Conservation (phyloP, 2,888 invertebrate genomes). For the Drosophila neonasuta region DNA sequence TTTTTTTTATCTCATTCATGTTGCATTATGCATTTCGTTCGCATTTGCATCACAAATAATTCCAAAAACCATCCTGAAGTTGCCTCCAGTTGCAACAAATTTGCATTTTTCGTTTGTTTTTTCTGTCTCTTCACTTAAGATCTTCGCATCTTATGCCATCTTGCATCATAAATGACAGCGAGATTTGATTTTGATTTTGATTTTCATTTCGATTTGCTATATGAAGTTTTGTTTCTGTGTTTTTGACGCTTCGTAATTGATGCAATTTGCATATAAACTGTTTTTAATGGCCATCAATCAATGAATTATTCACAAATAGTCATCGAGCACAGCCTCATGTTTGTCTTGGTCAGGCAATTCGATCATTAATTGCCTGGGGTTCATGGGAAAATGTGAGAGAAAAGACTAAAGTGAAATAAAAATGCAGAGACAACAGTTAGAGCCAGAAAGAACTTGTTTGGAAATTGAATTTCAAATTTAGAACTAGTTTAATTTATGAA, state of each 20-base stretch:
- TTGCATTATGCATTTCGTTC: constrained; percentile 39
- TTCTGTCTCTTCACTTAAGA: constrained; percentile 29
- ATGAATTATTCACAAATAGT: constrained; percentile 48
- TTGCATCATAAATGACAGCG: constrained; percentile 41
- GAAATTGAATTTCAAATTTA: neutral
- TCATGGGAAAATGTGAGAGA: constrained; percentile 38
- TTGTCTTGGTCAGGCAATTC: constrained; percentile 16
- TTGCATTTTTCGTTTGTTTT: constrained; percentile 48
- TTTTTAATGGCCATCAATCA: constrained; percentile 56
- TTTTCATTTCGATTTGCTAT: constrained; percentile 17
- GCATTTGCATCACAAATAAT: constrained; percentile 64
- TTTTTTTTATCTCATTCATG: constrained; percentile 16
- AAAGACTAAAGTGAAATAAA: neutral
- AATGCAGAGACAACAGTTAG: neutral
- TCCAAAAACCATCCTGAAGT: constrained; percentile 53
- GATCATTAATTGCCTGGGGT: constrained; percentile 24
- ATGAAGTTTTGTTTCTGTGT: constrained; percentile 26
- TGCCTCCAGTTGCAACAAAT: constrained; percentile 48
- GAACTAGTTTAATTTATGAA: neutral
- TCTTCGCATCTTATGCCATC: constrained; percentile 26
- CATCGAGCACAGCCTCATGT: constrained; percentile 8
- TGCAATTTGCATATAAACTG: constrained; percentile 54
- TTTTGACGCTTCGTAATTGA: constrained; percentile 56
- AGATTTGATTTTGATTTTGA: constrained; percentile 29
- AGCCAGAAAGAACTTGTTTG: neutral